phyloP scores from a whole-genome alignment of 2,797 vertebrate species.

The Sebastes hopkinsi region DNA sequence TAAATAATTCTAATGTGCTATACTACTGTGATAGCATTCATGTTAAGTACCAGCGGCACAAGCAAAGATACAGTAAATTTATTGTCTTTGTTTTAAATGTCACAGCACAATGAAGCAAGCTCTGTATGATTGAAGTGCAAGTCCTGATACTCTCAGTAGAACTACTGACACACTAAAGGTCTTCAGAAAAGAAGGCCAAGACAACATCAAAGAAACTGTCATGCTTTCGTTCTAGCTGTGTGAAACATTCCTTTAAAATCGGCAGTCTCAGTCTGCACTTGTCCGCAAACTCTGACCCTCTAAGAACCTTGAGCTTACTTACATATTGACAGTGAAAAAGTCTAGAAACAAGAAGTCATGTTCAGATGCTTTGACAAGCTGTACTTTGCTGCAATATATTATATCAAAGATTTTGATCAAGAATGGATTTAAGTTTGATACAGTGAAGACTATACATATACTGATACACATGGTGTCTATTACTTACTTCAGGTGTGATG shows the following conservation, averaged over 20 bases:
- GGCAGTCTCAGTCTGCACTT: not conserved
- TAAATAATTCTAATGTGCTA: not conserved
- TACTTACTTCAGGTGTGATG: slow-evolving; percentile 62
- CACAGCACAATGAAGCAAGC: not conserved
- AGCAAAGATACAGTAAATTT: not conserved
- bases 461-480: not conserved
- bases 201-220: not conserved
- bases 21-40: not conserved
- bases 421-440: not conserved
- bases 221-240: not conserved
- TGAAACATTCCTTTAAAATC: not conserved
- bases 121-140: not conserved
- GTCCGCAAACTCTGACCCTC: not conserved
- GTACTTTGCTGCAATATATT: not conserved
- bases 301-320: not conserved
- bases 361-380: not conserved
- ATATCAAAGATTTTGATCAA: not conserved
- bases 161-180: not conserved
- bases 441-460: not conserved
- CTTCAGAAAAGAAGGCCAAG: not conserved
- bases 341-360: not conserved
- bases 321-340: not conserved
- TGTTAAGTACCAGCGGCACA: not conserved
- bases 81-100: not conserved
- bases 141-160: not conserved